phyloP scores from a whole-genome alignment of 92 coral and sea anemone species.

The Parazoanthus swiftii region DNA sequence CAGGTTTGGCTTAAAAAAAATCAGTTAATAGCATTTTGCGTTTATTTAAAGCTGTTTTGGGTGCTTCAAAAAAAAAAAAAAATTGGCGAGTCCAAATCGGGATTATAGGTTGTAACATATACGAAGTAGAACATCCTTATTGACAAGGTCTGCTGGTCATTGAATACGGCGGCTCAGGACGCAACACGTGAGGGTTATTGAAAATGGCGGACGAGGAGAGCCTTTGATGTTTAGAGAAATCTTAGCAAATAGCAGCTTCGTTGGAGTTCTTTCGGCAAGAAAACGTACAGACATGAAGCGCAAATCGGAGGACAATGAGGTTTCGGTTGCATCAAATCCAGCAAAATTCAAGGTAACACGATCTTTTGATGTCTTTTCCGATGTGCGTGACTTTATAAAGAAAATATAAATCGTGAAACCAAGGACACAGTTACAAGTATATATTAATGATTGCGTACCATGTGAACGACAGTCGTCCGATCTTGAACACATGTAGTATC shows the following conservation, averaged over 20 bases:
- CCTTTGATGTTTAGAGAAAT: neutral
- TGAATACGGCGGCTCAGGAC: constrained; percentile 12
- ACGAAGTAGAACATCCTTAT: neutral
- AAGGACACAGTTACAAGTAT: too few species aligned
- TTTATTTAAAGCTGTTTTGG: too few species aligned
- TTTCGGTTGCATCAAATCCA: neutral
- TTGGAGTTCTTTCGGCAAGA: neutral
- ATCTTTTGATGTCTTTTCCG: neutral
- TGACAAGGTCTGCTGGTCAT: neutral
- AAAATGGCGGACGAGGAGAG: constrained; percentile 20
- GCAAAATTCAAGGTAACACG: constrained; percentile 21
- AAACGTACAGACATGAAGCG: constrained; percentile 24
- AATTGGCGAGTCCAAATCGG: neutral
- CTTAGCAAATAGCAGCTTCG: neutral
- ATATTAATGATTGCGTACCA: neutral
- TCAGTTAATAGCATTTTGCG: too few species aligned
- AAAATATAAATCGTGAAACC: neutral
- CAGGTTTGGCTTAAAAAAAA: neutral
- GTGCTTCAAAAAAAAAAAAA: too few species aligned
- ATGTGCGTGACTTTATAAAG: neutral
- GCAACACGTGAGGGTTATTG: neutral
- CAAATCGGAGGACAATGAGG: constrained; percentile 11
- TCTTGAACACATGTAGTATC: too few species aligned
- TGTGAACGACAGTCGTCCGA: too few species aligned
- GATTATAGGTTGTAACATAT: neutral